A percentile compares a stretch with the other conserved stretches of the same genome.
These are phyloP conservation scores for Peromyscus melanophrys DNA, from an alignment of 2,797 vertebrate genomes.

Conservation along the genomic window DNA sequence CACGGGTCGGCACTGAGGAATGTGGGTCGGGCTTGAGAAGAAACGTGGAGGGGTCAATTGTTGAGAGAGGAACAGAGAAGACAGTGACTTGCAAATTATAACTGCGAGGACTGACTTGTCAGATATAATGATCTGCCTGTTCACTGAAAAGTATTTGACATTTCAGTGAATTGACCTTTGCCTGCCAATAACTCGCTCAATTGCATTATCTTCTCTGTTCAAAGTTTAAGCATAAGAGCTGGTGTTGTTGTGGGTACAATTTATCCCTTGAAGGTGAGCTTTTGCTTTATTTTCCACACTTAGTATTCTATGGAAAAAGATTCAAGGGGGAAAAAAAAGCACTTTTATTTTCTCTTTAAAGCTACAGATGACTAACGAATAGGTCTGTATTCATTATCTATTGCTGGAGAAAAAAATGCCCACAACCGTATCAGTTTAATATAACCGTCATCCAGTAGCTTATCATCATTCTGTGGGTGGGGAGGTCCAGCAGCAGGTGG, in stretches of 20 bases:
- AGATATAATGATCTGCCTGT: conserved; percentile 71
- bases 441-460: neutral
- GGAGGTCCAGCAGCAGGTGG: neutral
- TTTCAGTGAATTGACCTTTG: conserved; percentile 76
- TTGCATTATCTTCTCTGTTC: conserved; percentile 81
- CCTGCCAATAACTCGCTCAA: conserved; percentile 78
- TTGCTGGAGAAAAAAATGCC: neutral
- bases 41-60: conserved; percentile 53
- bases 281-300: neutral
- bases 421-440: neutral
- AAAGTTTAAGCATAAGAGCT: conserved; percentile 75
- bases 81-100: conserved; percentile 31
- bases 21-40: neutral
- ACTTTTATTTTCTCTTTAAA: conserved; percentile 39
- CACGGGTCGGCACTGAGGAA: neutral
- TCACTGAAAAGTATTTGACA: conserved; percentile 73
- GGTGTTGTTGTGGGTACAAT: conserved; percentile 57
- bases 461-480: neutral
- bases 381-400: neutral
- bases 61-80: conserved; percentile 61
- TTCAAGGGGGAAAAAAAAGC: neutral
- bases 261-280: conserved; percentile 24
- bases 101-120: conserved; percentile 74
- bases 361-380: conserved; percentile 47
- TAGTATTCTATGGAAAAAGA: neutral